Conservation (phyloP, 2,113 vertebrate species). For the Hyaena hyaena region DNA sequence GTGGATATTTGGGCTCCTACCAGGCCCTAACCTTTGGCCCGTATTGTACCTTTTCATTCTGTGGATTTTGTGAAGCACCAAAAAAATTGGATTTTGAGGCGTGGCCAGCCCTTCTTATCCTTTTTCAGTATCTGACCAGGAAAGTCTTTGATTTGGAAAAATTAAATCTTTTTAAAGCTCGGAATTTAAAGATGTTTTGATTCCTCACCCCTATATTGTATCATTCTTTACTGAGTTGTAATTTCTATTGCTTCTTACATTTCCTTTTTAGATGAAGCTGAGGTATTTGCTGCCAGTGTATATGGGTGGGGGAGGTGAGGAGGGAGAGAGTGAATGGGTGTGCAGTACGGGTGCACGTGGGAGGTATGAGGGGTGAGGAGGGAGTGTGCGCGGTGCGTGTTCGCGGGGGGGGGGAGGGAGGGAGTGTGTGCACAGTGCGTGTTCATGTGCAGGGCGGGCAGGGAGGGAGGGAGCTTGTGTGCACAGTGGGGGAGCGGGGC, state of each 20-base stretch:
- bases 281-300: neutral
- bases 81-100: neutral
- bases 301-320: fast-evolving
- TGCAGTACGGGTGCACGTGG: neutral
- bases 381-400: fast-evolving
- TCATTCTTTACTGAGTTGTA: neutral
- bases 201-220: neutral
- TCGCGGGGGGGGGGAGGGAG: neutral
- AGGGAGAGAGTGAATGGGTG: neutral
- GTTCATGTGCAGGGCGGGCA: no score
- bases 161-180: neutral
- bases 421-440: neutral
- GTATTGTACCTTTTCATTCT: neutral
- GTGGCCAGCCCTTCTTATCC: neutral
- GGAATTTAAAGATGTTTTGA: constrained; percentile 19
- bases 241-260: constrained; percentile 48
- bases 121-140: neutral
- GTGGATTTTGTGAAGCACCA: constrained; percentile 58
- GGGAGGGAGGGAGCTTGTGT: neutral
- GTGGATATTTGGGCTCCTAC: neutral
- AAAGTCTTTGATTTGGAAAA: neutral
- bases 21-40: constrained; percentile 38
- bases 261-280: constrained; percentile 36
- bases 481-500: no score
- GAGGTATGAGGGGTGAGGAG: no score